Percentiles rank a stretch among this genome's conserved stretches.
These are phyloP conservation scores for Lucinisca nassula DNA, from an alignment of 2,888 invertebrate species.

Conservation along the genomic window DNA sequence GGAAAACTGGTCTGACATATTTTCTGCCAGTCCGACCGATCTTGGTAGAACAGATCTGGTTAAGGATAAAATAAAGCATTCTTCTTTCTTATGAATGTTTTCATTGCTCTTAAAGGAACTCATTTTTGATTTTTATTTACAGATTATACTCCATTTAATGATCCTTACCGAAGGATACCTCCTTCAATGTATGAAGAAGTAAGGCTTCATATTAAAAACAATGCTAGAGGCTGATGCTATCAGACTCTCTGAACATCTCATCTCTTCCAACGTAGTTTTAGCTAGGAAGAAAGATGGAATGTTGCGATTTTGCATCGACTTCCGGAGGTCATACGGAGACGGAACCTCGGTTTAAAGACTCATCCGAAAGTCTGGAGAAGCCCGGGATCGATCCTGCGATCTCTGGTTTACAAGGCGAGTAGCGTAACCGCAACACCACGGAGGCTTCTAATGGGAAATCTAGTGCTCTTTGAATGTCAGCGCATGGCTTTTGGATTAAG, in stretches of 20 bases:
- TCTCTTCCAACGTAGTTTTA: background rate
- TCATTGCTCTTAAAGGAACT: no score
- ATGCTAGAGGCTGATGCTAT: slow-evolving; percentile 1
- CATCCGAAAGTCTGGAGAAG: no score
- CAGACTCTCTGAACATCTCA: background rate
- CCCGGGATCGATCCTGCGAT: no score
- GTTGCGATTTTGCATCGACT: background rate
- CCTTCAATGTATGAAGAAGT: background rate
- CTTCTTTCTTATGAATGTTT: no score
- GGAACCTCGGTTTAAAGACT: no score
- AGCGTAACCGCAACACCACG: no score
- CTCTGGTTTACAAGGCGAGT: no score
- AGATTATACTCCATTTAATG: background rate
- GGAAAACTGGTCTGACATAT: background rate
- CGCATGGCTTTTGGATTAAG: no score
- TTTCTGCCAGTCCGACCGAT: background rate
- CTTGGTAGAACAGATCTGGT: background rate
- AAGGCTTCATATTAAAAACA: background rate
- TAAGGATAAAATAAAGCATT: background rate
- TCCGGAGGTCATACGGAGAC: no score
- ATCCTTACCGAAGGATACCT: background rate
- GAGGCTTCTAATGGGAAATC: no score
- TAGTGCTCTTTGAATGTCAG: no score
- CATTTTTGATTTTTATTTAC: no score
- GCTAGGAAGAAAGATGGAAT: background rate